Conservation (phyloP, 2,113 vertebrate species). For the Anseranas semipalmata region DNA sequence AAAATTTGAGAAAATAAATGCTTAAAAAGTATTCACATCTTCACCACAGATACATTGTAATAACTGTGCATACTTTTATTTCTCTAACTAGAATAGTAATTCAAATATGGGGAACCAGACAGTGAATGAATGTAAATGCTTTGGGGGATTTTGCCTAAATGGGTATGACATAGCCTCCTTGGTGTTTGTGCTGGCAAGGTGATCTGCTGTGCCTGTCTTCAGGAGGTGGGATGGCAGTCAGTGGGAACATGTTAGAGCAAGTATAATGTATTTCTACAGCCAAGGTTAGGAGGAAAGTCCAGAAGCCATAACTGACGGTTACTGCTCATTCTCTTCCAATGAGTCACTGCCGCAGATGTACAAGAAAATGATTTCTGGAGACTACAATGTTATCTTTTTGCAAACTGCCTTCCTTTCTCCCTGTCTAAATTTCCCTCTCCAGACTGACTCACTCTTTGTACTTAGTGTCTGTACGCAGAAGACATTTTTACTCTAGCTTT, state of each 20-base stretch:
- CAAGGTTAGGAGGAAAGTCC: background rate
- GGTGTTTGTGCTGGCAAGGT: background rate
- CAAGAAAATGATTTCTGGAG: background rate
- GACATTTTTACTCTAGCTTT: constrained; percentile 6
- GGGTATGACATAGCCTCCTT: background rate
- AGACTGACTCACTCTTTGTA: background rate
- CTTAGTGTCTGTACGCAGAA: background rate
- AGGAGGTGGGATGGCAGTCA: background rate
- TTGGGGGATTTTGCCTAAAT: background rate
- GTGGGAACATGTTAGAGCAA: background rate
- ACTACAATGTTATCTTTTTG: background rate
- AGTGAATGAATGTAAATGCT: background rate
- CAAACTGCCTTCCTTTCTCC: background rate
- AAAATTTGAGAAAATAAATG: background rate
- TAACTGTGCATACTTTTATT: background rate
- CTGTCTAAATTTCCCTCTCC: background rate
- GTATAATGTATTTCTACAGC: background rate
- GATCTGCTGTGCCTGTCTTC: background rate
- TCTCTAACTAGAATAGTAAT: background rate
- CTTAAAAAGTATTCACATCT: background rate
- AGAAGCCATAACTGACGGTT: background rate
- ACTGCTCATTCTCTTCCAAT: background rate
- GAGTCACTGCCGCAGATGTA: background rate
- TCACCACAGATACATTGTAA: background rate
- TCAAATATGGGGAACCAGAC: background rate